Evolutionary conservation across 2,113 vertebrate genomes (phyloP).

Genomic region (Vombatus ursinus): DNA sequence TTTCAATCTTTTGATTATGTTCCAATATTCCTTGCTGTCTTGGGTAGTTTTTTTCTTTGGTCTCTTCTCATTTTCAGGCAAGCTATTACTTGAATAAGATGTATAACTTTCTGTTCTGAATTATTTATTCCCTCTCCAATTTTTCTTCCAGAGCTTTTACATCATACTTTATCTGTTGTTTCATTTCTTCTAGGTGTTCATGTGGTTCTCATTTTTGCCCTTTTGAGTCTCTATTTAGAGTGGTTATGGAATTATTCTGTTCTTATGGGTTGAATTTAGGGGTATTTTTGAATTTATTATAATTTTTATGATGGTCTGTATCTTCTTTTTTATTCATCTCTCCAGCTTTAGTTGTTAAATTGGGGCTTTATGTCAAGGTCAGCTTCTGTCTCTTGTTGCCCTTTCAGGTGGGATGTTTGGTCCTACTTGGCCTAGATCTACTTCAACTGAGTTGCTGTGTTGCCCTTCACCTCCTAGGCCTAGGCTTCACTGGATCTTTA

Average conservation of each 20-base stretch:
- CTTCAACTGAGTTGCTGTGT: background rate
- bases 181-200: background rate
- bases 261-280: background rate
- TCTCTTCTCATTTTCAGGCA: background rate
- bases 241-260: background rate
- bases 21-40: background rate
- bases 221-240: background rate
- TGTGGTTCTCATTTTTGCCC: background rate
- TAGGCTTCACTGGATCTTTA: background rate
- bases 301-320: background rate
- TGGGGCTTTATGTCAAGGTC: background rate
- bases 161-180: background rate
- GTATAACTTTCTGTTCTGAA: background rate
- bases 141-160: background rate
- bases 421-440: background rate
- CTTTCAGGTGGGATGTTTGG: background rate
- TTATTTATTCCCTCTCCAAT: background rate
- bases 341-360: background rate
- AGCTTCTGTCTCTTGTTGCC: background rate
- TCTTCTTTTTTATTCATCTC: background rate
- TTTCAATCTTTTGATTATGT: background rate
- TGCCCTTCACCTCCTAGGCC: background rate
- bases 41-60: background rate
- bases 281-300: background rate
- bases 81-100: background rate